Conservation (phyloP, 2,113 vertebrate genomes). For the Reinhardtius hippoglossoides region DNA sequence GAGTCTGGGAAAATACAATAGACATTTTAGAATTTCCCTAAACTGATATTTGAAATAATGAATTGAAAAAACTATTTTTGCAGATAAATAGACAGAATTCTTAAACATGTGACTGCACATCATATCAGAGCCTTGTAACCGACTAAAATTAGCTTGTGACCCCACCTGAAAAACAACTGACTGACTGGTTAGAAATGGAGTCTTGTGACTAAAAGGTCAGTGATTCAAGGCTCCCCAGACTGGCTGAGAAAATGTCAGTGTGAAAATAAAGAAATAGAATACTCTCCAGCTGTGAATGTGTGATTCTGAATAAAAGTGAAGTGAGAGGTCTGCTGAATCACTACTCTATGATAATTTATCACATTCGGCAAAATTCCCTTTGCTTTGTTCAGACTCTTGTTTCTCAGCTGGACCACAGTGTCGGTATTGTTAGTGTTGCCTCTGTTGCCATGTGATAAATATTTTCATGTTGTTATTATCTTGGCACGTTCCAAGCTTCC, state of each 20-base stretch:
- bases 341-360: background rate
- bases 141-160: background rate
- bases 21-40: background rate
- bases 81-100: no score
- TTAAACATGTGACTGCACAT: no score
- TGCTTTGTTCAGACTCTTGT: background rate
- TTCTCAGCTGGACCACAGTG: background rate
- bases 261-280: background rate
- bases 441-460: background rate
- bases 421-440: background rate
- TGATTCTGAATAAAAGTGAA: constrained; percentile 1
- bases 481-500: no score
- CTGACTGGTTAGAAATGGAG: constrained; percentile 12
- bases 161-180: background rate
- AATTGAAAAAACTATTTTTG: no score
- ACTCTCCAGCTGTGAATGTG: background rate
- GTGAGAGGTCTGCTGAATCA: constrained; percentile 14
- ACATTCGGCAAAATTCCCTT: background rate
- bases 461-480: background rate
- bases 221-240: background rate
- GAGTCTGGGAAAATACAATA: no score
- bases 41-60: background rate
- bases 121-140: no score
- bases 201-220: constrained; percentile 6
- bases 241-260: background rate